These are phyloP conservation scores for Erythrocercus mccallii DNA, from an alignment of 2,113 vertebrate genomes.

Conservation along the genomic window DNA sequence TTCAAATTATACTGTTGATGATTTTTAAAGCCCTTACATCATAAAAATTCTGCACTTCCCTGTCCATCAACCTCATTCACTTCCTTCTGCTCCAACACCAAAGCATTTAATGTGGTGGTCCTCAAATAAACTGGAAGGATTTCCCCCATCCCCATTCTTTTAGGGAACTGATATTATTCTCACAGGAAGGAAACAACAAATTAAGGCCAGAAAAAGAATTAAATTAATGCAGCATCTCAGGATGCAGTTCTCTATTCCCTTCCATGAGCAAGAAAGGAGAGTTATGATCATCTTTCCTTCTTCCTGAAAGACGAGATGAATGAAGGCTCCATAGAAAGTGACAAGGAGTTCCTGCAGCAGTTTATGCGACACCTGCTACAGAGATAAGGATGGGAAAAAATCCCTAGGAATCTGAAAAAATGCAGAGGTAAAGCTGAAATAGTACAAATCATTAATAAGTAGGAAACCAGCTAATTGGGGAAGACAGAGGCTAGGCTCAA, in stretches of 20 bases:
- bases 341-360: not conserved
- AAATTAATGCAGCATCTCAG: not conserved
- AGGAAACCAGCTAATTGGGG: not conserved
- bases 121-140: not conserved
- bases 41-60: not conserved
- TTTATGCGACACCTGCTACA: not conserved
- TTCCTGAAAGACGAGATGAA: not conserved
- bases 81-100: not conserved
- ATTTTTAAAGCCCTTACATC: not conserved
- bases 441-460: not conserved
- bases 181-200: not conserved
- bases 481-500: not conserved
- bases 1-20: not conserved
- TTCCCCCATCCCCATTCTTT: not conserved
- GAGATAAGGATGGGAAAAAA: not conserved
- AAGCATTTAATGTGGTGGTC: not conserved
- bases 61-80: not conserved
- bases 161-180: not conserved
- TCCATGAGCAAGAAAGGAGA: not conserved
- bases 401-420: not conserved
- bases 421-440: not conserved
- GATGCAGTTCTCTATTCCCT: not conserved
- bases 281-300: not conserved
- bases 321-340: not conserved
- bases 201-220: not conserved